These are phyloP conservation scores for Crocodylus rhombifer DNA, from an alignment of 2,797 vertebrate species.

Conservation along the genomic window DNA sequence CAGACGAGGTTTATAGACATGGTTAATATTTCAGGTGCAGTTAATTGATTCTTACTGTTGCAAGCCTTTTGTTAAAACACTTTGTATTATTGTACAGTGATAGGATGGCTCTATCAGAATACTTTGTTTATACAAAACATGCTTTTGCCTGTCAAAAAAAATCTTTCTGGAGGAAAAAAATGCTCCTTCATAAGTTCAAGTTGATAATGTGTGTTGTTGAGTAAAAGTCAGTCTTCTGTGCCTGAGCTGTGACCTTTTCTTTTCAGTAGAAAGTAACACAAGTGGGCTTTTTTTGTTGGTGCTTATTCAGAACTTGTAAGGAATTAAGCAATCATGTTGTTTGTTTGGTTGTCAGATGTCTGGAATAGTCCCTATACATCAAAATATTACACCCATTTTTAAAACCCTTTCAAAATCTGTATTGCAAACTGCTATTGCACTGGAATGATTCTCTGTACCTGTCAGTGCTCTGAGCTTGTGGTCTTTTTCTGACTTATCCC, in stretches of 20 bases:
- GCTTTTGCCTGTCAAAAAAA: background rate
- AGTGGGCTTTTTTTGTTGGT: constrained; percentile 14
- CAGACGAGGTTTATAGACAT: background rate
- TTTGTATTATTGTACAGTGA: background rate
- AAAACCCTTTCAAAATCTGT: background rate
- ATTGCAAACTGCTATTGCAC: background rate
- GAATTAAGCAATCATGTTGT: constrained; percentile 22
- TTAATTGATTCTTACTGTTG: constrained; percentile 56
- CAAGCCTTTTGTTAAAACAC: constrained; percentile 51
- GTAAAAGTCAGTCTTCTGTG: constrained; percentile 17
- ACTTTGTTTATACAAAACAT: background rate
- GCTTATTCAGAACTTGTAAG: constrained; percentile 28
- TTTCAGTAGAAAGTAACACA: constrained; percentile 26
- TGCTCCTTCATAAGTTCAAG: constrained; percentile 22
- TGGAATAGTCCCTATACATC: background rate
- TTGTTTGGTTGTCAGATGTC: background rate
- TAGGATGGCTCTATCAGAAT: background rate
- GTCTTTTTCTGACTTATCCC: constrained; percentile 21
- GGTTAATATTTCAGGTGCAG: constrained; percentile 59
- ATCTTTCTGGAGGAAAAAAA: constrained; percentile 4
- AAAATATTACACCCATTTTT: background rate
- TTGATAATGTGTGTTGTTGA: background rate
- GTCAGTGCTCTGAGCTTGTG: constrained; percentile 12
- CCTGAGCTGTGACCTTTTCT: background rate
- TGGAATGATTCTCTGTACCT: constrained; percentile 21